phyloP scores from a whole-genome alignment of 2,113 vertebrate species.

The Pteruthius melanotis region DNA sequence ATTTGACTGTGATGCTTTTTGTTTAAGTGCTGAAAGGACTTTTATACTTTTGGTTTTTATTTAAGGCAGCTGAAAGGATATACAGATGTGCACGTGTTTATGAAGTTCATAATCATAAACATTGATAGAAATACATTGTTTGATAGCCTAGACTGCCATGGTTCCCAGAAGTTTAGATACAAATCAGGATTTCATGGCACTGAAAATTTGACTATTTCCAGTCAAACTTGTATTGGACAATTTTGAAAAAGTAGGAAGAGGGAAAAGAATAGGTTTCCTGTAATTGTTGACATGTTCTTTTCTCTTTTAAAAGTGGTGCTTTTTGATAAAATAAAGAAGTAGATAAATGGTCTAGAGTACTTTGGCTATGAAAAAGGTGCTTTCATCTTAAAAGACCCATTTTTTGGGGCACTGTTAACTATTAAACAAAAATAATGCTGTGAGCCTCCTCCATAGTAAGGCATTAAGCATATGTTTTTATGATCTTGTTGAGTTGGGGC shows the following conservation, averaged over 20 bases:
- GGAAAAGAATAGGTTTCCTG: not conserved
- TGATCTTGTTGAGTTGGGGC: not conserved
- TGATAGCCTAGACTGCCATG: not conserved
- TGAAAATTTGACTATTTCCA: not conserved
- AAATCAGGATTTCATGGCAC: not conserved
- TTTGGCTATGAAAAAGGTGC: not conserved
- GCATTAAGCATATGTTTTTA: not conserved
- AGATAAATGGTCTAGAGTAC: not conserved
- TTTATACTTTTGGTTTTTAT: not conserved
- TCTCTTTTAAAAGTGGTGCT: not conserved
- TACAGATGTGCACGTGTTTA: not conserved
- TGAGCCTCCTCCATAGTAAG: not conserved
- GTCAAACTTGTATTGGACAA: not conserved
- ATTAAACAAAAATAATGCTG: not conserved
- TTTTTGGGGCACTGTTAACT: not conserved
- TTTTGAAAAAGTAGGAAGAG: not conserved
- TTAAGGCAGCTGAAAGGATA: not conserved
- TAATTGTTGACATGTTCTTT: not conserved
- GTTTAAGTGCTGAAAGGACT: too few species aligned
- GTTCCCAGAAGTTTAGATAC: not conserved
- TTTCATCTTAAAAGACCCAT: not conserved
- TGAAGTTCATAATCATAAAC: not conserved
- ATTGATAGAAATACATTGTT: not conserved
- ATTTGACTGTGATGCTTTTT: not conserved
- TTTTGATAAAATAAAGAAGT: not conserved